phyloP scores from a whole-genome alignment of 2,888 invertebrate species.

The Galeruca laticollis region DNA sequence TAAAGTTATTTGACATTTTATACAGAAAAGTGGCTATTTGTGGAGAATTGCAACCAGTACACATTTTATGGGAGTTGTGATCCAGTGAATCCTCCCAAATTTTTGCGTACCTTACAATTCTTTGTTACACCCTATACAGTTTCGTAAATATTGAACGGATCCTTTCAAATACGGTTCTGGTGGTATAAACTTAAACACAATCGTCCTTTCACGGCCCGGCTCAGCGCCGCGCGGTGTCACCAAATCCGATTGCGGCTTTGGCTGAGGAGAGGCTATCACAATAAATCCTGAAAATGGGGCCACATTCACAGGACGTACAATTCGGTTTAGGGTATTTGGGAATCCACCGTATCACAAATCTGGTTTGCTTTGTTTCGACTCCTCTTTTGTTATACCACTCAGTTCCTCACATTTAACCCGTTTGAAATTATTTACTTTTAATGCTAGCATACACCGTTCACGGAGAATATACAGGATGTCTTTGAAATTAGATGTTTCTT shows the following conservation, averaged over 20 bases:
- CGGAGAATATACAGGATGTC: neutral
- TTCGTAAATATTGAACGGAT: too few relatives aligned
- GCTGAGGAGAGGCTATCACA: constrained; percentile 63
- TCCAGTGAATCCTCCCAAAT: too few relatives aligned
- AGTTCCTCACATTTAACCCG: constrained; percentile 14
- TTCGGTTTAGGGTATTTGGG: constrained; percentile 60
- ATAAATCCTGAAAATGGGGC: constrained; percentile 63
- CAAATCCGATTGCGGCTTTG: constrained; percentile 64
- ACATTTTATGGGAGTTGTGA: too few relatives aligned
- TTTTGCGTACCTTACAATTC: too few relatives aligned
- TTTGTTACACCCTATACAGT: too few relatives aligned
- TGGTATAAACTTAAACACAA: constrained; percentile 43
- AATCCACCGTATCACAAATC: constrained; percentile 59
- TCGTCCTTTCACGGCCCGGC: constrained; percentile 38
- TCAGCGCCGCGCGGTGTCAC: constrained; percentile 46
- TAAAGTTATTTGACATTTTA: too few relatives aligned
- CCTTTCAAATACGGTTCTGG: constrained; percentile 29
- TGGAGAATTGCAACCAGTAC: too few relatives aligned
- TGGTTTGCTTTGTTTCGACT: constrained; percentile 51
- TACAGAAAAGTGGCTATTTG: too few relatives aligned
- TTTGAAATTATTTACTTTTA: constrained; percentile 26
- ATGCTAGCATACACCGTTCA: neutral
- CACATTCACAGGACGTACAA: constrained; percentile 62
- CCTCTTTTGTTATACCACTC: constrained; percentile 44
- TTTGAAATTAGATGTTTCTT: neutral